Evolutionary conservation across 2,888 invertebrate genomes (phyloP).

Genomic region (Brachyopa scutellaris): DNA sequence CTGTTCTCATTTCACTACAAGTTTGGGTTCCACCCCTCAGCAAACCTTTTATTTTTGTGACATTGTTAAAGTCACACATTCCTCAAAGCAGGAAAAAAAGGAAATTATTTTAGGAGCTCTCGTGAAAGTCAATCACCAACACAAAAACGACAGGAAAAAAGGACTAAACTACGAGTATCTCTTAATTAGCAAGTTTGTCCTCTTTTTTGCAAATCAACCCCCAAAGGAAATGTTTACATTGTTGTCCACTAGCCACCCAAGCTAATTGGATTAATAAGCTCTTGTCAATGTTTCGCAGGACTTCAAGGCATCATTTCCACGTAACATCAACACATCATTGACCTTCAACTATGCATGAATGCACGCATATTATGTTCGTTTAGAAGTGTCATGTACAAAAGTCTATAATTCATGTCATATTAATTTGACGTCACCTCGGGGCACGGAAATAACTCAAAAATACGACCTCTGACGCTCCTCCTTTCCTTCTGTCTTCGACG

Average conservation of each 20-base stretch:
- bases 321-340: slow-evolving; percentile 47
- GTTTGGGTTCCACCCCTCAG: too few relatives aligned
- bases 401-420: slow-evolving; percentile 48
- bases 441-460: slow-evolving; percentile 19
- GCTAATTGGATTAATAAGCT: slow-evolving; percentile 45
- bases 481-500: background rate
- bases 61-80: slow-evolving; percentile 10
- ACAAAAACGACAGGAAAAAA: background rate
- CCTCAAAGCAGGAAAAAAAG: background rate
- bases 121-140: slow-evolving; percentile 3
- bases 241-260: slow-evolving; percentile 31
- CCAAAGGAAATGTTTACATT: slow-evolving; percentile 14
- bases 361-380: background rate
- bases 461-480: slow-evolving; percentile 34
- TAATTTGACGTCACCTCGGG: slow-evolving; percentile 49
- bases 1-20: too few relatives aligned
- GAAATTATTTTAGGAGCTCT: too few relatives aligned
- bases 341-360: slow-evolving; percentile 46
- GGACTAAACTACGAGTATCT: slow-evolving; percentile 41
- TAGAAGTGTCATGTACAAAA: background rate
- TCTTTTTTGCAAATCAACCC: slow-evolving; percentile 1
- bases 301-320: slow-evolving; percentile 29
- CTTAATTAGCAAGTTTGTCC: slow-evolving; percentile 50
- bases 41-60: slow-evolving; percentile 5
- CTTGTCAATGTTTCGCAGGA: slow-evolving; percentile 36